Evolutionary conservation across 2,888 invertebrate species (phyloP).

Genomic region (Phortica magna): DNA sequence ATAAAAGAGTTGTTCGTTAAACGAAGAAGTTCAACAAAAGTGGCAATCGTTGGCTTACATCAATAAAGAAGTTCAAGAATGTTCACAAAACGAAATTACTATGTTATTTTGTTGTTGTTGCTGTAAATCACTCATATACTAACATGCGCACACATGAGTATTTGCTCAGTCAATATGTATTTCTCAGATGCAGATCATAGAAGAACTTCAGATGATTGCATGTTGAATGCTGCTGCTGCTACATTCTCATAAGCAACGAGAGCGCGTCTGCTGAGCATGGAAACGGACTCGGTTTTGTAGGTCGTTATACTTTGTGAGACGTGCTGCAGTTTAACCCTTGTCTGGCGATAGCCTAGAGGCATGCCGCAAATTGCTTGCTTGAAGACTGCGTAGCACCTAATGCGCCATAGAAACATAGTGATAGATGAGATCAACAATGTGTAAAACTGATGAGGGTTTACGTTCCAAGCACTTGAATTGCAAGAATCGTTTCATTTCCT

Average conservation of each 20-base stretch:
- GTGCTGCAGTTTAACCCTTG: slow-evolving; percentile 16
- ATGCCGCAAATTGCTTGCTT: not conserved
- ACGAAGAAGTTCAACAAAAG: slow-evolving; percentile 10
- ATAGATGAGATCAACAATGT: not conserved
- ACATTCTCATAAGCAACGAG: slow-evolving; percentile 21
- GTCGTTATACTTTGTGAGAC: slow-evolving; percentile 20
- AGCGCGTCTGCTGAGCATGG: not conserved
- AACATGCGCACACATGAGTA: slow-evolving; percentile 3
- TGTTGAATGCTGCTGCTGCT: slow-evolving; percentile 8
- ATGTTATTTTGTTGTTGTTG: slow-evolving; percentile 19
- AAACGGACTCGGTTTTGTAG: not conserved
- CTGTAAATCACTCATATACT: slow-evolving; percentile 14
- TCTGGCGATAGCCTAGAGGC: not conserved
- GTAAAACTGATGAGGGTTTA: not conserved
- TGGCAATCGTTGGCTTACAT: not conserved
- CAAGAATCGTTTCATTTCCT: not conserved
- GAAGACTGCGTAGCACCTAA: not conserved
- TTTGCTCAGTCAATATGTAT: too few relatives aligned
- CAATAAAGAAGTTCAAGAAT: slow-evolving; percentile 35
- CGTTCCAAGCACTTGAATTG: not conserved
- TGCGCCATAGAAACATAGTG: not conserved
- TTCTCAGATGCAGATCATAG: slow-evolving; percentile 34
- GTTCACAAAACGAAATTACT: slow-evolving; percentile 39
- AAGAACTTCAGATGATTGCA: not conserved
- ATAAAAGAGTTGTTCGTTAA: not conserved